Percentiles rank a stretch among this genome's conserved stretches.
These are phyloP conservation scores for Enteromius mattozi DNA, from an alignment of 2,797 vertebrate species.

Conservation along the genomic window DNA sequence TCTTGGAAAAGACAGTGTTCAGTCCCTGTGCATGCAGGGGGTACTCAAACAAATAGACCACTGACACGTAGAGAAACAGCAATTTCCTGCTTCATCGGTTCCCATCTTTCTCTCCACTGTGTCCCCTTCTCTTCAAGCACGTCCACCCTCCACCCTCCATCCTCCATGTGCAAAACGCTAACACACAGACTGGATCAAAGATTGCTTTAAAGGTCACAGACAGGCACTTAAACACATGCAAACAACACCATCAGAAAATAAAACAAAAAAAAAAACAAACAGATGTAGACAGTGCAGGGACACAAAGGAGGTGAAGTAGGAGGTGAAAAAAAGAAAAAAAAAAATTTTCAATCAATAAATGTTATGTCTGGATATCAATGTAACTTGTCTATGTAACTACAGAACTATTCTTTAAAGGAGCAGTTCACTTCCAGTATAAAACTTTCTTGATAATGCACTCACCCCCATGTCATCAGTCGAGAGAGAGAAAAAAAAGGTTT, in stretches of 20 bases:
- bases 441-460: no score
- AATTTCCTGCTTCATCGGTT: conserved; percentile 64
- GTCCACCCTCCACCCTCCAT: neutral
- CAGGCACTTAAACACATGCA: neutral
- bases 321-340: no score
- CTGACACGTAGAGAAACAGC: conserved; percentile 49
- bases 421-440: no score
- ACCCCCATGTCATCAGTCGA: no score
- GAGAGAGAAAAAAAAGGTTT: no score
- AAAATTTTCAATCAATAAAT: neutral
- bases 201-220: conserved; percentile 25
- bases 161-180: neutral
- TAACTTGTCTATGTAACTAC: neutral
- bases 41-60: conserved; percentile 45
- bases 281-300: neutral
- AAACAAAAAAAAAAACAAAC: conserved; percentile 4
- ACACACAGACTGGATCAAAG: conserved; percentile 19
- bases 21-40: conserved; percentile 15
- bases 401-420: neutral
- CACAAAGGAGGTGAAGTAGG: neutral
- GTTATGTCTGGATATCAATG: neutral
- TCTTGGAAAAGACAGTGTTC: neutral
- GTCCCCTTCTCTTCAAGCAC: conserved; percentile 38
- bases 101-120: conserved; percentile 38
- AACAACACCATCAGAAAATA: neutral